phyloP scores from a whole-genome alignment of 2,113 vertebrate genomes.

The Chelonoidis abingdonii region DNA sequence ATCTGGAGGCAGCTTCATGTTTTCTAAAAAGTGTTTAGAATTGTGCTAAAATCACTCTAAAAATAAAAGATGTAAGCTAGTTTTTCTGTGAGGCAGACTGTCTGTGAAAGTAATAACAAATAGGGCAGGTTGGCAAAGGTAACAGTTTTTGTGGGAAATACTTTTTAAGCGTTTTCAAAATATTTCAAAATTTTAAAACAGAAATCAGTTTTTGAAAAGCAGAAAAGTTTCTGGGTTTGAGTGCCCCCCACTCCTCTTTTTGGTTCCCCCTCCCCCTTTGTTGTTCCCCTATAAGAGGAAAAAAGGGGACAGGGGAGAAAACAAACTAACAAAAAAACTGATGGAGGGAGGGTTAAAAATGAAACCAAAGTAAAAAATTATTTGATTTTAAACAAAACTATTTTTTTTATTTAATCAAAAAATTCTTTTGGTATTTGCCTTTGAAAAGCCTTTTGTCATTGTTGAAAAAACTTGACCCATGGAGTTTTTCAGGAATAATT shows the following conservation, averaged over 20 bases:
- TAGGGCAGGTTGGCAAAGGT: too few species aligned
- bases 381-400: not conserved
- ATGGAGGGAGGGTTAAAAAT: not conserved
- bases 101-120: not conserved
- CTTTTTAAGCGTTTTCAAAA: not conserved
- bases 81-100: not conserved
- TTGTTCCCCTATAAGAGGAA: not conserved
- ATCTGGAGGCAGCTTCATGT: not conserved
- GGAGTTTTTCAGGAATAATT: not conserved
- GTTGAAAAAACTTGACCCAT: not conserved
- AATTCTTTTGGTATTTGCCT: not conserved
- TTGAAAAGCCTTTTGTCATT: not conserved
- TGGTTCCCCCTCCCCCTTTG: too few species aligned
- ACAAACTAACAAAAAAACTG: not conserved
- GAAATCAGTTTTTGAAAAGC: not conserved
- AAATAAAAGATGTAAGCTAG: not conserved
- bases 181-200: not conserved
- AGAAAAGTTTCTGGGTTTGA: not conserved
- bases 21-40: not conserved
- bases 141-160: not conserved
- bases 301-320: not conserved
- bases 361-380: not conserved
- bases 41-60: not conserved
- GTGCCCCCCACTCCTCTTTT: not conserved
- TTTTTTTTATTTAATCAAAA: not conserved